These are phyloP conservation scores for Dendroctonus valens DNA, from an alignment of 1,140 invertebrate genomes.

Conservation along the genomic window DNA sequence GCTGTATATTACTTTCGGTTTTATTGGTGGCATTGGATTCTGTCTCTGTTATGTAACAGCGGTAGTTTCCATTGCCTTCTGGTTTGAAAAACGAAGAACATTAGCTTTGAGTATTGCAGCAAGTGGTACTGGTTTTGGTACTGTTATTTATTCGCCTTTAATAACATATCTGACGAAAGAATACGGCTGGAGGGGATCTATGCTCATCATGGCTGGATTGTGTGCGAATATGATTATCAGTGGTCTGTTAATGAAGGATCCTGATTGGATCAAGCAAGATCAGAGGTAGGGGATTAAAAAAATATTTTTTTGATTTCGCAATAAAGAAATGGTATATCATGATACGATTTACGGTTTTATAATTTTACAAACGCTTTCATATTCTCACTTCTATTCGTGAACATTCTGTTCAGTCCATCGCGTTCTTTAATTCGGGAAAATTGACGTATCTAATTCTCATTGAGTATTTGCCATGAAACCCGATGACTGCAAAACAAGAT, in stretches of 20 bases:
- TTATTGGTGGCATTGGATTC: slow-evolving; percentile 81
- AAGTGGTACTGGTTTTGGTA: slow-evolving; percentile 82
- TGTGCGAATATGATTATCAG: slow-evolving; percentile 82
- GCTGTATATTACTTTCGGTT: slow-evolving; percentile 83
- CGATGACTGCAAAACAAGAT: too few relatives aligned
- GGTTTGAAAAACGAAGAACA: slow-evolving; percentile 91
- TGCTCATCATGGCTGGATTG: slow-evolving; percentile 62
- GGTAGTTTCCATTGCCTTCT: slow-evolving; percentile 91
- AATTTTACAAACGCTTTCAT: too few relatives aligned
- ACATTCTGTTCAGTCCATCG: too few relatives aligned
- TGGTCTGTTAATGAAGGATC: slow-evolving; percentile 83
- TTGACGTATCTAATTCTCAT: too few relatives aligned
- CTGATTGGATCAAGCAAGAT: slow-evolving; percentile 68
- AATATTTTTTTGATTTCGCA: too few relatives aligned
- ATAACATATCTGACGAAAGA: slow-evolving; percentile 70
- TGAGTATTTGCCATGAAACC: too few relatives aligned
- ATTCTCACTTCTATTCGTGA: too few relatives aligned
- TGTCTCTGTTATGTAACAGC: slow-evolving; percentile 88
- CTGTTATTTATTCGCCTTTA: slow-evolving; percentile 82
- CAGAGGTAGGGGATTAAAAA: slow-evolving; percentile 1
- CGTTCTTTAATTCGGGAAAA: too few relatives aligned
- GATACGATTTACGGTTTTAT: too few relatives aligned
- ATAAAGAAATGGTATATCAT: too few relatives aligned
- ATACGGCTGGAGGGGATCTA: slow-evolving; percentile 85
- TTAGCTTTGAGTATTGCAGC: slow-evolving; percentile 91